Percentiles rank a stretch among this genome's conserved stretches.
Conservation (phyloP, 2,888 invertebrate genomes). For the Fabriciana adippe region DNA sequence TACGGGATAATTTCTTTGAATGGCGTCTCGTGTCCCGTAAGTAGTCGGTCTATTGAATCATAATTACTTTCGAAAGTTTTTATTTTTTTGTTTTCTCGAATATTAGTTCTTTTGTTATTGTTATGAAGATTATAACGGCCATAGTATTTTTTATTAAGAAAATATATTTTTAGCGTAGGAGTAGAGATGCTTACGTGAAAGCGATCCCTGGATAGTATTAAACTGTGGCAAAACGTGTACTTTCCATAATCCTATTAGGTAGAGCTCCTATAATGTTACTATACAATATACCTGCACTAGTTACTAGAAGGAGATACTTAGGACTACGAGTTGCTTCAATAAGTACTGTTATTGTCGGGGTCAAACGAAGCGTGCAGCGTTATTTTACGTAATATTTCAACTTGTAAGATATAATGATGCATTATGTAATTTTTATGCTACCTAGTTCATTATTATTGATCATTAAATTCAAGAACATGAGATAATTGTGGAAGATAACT, state of each 20-base stretch:
- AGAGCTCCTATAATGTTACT: constrained; percentile 21
- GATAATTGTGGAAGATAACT: background rate
- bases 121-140: background rate
- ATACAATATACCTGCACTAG: background rate
- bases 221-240: constrained; percentile 22
- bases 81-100: constrained; percentile 26
- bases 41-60: constrained; percentile 41
- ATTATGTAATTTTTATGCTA: constrained; percentile 46
- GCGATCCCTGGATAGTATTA: constrained; percentile 8
- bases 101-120: constrained; percentile 19
- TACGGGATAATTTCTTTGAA: constrained; percentile 42
- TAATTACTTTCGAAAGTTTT: constrained; percentile 34
- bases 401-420: constrained; percentile 48
- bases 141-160: background rate
- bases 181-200: constrained; percentile 2
- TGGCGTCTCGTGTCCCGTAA: constrained; percentile 42
- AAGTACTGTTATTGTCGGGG: constrained; percentile 36
- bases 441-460: constrained; percentile 11
- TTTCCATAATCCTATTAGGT: constrained; percentile 26
- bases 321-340: constrained; percentile 22
- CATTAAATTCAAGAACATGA: background rate
- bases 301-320: constrained; percentile 13
- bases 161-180: background rate
- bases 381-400: constrained; percentile 49
- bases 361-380: constrained; percentile 37